phyloP scores from a whole-genome alignment of 2,113 vertebrate genomes.

The Arenaria interpres region DNA sequence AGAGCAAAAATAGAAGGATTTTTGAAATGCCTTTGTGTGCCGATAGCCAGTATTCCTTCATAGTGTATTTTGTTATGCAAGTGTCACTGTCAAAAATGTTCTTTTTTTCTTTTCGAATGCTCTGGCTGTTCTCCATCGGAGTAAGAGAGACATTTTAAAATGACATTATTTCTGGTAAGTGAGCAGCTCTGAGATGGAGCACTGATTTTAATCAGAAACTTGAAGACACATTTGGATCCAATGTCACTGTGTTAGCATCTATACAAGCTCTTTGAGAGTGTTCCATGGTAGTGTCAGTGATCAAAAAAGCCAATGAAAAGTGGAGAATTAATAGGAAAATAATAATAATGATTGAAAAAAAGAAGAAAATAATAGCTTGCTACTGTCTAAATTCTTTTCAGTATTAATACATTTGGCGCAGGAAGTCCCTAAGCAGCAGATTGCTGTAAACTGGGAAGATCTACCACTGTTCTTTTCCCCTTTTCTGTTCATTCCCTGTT shows the following conservation, averaged over 20 bases:
- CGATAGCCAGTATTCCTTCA: not conserved
- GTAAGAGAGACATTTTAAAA: not conserved
- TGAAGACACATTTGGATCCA: not conserved
- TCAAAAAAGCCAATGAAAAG: not conserved
- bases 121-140: not conserved
- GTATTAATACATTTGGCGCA: not conserved
- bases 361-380: not conserved
- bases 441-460: accelerated
- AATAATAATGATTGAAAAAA: not conserved
- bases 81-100: not conserved
- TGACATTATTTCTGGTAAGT: not conserved
- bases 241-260: not conserved
- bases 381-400: not conserved
- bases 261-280: not conserved
- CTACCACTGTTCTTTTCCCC: not conserved
- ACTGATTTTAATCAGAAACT: not conserved
- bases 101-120: not conserved
- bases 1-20: not conserved
- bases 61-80: not conserved
- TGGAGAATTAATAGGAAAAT: not conserved
- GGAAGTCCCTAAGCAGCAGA: not conserved
- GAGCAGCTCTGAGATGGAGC: not conserved
- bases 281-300: not conserved
- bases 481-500: not conserved
- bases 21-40: not conserved